phyloP scores from a whole-genome alignment of 2,888 invertebrate genomes.

The Poecilus cupreus region DNA sequence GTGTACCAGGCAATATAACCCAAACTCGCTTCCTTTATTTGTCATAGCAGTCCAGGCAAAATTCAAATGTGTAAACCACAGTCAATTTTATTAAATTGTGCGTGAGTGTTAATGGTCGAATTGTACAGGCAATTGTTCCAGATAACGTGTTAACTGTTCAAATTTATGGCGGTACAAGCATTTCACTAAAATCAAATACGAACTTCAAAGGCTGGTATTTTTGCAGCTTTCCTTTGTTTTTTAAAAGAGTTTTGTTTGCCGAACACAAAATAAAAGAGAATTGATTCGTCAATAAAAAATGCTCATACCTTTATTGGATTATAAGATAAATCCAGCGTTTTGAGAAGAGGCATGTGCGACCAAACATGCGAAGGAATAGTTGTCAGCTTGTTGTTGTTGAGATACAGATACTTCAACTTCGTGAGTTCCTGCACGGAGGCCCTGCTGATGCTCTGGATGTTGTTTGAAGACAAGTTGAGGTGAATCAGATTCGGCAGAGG shows the following conservation, averaged over 20 bases:
- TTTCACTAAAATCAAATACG: not conserved
- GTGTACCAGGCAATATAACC: no score
- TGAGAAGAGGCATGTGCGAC: conserved; percentile 82
- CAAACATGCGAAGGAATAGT: conserved; percentile 86
- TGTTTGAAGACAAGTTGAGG: conserved; percentile 87
- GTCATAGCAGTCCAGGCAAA: not conserved
- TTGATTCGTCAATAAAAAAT: not conserved
- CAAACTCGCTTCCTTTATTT: not conserved
- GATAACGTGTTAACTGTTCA: conserved; percentile 21
- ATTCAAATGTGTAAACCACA: conserved; percentile 7
- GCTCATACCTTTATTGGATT: conserved; percentile 83
- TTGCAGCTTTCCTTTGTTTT: not conserved
- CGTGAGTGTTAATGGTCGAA: conserved; percentile 18
- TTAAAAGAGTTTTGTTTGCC: not conserved
- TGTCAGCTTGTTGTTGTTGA: conserved; percentile 85
- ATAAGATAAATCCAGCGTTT: conserved; percentile 85
- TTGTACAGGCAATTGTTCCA: conserved; percentile 9
- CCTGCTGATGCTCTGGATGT: conserved; percentile 81
- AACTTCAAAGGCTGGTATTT: not conserved
- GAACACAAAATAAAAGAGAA: not conserved
- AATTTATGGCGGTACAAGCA: not conserved
- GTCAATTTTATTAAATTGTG: conserved; percentile 32
- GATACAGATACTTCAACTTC: conserved; percentile 82
- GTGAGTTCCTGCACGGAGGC: conserved; percentile 83
- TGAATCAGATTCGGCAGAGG: conserved; percentile 85